Percentiles rank a stretch among this genome's conserved stretches.
These are phyloP conservation scores for Silurus glanis DNA, from an alignment of 2,113 vertebrate species.

Conservation along the genomic window DNA sequence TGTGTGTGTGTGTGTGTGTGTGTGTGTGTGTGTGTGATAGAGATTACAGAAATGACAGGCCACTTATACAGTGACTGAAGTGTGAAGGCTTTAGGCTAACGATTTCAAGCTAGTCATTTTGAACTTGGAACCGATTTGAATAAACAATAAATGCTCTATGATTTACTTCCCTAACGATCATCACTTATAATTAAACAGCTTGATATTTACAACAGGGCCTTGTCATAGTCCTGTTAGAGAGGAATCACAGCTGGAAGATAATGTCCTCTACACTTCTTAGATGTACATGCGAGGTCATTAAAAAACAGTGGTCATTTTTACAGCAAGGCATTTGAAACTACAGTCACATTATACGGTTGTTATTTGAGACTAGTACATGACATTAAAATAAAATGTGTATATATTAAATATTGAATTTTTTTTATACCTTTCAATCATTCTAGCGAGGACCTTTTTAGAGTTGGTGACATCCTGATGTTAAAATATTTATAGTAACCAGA, in stretches of 20 bases:
- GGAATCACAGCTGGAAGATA: too few relatives aligned
- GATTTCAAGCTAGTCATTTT: constrained; percentile 12
- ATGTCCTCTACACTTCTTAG: not conserved
- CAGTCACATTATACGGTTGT: too few relatives aligned
- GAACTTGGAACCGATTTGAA: not conserved
- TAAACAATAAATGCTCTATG: not conserved
- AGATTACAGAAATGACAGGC: not conserved
- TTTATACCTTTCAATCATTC: not conserved
- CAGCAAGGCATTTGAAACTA: not conserved
- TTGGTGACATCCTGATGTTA: not conserved
- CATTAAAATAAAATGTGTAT: not conserved
- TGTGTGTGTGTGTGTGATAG: too few relatives aligned
- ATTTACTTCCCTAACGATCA: not conserved
- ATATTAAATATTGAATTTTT: not conserved
- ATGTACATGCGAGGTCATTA: not conserved
- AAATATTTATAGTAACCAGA: not conserved
- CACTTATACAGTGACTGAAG: not conserved
- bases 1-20: too few relatives aligned
- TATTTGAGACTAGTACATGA: not conserved
- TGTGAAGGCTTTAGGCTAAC: not conserved
- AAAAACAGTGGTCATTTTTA: not conserved
- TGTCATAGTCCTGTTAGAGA: not conserved
- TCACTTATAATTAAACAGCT: not conserved
- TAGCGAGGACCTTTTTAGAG: not conserved
- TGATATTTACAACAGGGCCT: not conserved